phyloP scores from a whole-genome alignment of 2,113 vertebrate species.

The Emydura subglobosa region DNA sequence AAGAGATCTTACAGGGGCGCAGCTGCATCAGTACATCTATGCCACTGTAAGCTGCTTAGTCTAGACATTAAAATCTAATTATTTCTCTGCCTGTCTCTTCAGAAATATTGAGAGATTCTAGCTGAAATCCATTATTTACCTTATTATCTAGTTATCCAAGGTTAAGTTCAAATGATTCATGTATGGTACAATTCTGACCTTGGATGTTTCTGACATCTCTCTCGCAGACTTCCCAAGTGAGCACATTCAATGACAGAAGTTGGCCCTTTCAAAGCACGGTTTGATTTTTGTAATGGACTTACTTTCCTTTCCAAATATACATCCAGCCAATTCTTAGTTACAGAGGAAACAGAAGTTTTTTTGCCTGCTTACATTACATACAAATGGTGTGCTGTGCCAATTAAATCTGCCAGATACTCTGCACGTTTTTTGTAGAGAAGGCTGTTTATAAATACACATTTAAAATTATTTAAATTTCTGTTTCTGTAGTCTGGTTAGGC shows the following conservation, averaged over 20 bases:
- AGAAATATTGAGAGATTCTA: neutral
- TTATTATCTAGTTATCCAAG: neutral
- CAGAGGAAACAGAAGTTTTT: neutral
- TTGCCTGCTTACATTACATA: neutral
- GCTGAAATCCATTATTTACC: neutral
- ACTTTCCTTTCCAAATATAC: neutral
- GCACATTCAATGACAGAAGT: neutral
- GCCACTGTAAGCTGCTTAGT: no score
- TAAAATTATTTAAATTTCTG: neutral
- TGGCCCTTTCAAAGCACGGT: neutral
- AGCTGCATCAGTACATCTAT: no score
- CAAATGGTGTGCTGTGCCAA: neutral
- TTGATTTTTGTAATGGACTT: neutral
- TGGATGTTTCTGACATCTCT: neutral
- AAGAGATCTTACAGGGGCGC: no score
- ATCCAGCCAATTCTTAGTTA: neutral
- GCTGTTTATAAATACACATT: neutral
- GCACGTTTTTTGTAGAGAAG: neutral
- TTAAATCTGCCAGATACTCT: neutral
- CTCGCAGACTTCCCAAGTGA: neutral
- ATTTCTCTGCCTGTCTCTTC: neutral
- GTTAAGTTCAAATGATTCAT: neutral
- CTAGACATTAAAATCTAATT: neutral
- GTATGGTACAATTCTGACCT: rapidly evolving
- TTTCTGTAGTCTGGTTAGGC: neutral